These are phyloP conservation scores for Anabacerthia variegaticeps DNA, from an alignment of 2,797 vertebrate genomes.

Conservation along the genomic window DNA sequence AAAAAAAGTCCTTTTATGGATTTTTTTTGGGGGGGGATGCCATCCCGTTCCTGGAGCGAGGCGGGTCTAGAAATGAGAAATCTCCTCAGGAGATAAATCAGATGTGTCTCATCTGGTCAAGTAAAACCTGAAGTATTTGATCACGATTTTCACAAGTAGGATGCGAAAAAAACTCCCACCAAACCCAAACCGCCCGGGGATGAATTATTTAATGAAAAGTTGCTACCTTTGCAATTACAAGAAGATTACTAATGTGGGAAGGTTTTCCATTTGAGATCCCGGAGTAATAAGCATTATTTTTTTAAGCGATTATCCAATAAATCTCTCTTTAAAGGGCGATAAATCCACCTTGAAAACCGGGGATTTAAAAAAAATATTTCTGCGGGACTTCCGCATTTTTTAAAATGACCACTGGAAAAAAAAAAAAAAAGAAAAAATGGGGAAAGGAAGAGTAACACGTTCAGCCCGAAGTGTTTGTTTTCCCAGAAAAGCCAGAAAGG, in stretches of 20 bases:
- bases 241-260: conserved; percentile 22
- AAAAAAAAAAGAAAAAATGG: not conserved
- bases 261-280: conserved; percentile 8
- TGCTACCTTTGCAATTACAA: conserved; percentile 23
- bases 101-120: not conserved
- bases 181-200: not conserved
- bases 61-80: not conserved
- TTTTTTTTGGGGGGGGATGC: too few species aligned
- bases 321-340: conserved; percentile 56
- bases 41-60: not conserved
- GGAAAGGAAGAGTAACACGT: not conserved
- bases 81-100: not conserved
- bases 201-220: conserved; percentile 40
- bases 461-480: not conserved
- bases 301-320: conserved; percentile 41
- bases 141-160: not conserved
- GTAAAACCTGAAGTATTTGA: not conserved
- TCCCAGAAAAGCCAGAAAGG: not conserved
- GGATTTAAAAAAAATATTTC: conserved; percentile 24
- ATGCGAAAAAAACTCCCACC: not conserved
- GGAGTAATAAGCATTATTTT: conserved; percentile 18
- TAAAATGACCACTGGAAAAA: not conserved
- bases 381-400: not conserved
- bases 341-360: conserved; percentile 59
- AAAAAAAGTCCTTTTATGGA: not conserved